Percentiles rank a stretch among this genome's conserved stretches.
phyloP scores from a whole-genome alignment of 2,888 invertebrate species.

The Morpho helenor region DNA sequence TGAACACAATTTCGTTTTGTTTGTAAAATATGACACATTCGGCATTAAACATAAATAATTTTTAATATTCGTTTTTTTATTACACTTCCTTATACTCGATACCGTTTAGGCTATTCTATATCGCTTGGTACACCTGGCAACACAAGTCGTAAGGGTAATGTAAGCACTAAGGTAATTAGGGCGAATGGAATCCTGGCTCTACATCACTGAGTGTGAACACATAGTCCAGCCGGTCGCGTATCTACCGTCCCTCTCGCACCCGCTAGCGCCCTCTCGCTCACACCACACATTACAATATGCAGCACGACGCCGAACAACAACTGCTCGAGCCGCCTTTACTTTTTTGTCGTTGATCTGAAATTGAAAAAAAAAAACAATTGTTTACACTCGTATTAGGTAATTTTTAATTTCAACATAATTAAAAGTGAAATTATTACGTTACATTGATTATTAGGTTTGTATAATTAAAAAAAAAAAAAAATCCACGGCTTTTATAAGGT shows the following conservation, averaged over 20 bases:
- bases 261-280: slow-evolving; percentile 40
- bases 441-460: no score
- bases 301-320: slow-evolving; percentile 96
- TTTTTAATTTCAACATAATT: no score
- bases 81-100: background rate
- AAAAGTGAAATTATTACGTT: no score
- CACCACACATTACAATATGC: slow-evolving; percentile 89
- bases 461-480: no score
- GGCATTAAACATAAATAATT: background rate
- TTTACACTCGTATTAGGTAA: background rate
- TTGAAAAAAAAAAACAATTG: slow-evolving; percentile 34
- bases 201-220: slow-evolving; percentile 63
- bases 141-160: slow-evolving; percentile 10
- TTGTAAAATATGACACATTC: background rate
- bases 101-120: background rate
- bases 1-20: background rate
- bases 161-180: slow-evolving; percentile 32
- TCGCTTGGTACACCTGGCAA: slow-evolving; percentile 9
- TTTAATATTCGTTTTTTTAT: background rate
- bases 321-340: slow-evolving; percentile 97
- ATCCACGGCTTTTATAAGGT: no score
- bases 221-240: slow-evolving; percentile 54
- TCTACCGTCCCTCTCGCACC: slow-evolving; percentile 47
- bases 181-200: slow-evolving; percentile 50
- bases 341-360: slow-evolving; percentile 96